phyloP scores from a whole-genome alignment of 1,140 invertebrate species.

The Charaxes varanes region DNA sequence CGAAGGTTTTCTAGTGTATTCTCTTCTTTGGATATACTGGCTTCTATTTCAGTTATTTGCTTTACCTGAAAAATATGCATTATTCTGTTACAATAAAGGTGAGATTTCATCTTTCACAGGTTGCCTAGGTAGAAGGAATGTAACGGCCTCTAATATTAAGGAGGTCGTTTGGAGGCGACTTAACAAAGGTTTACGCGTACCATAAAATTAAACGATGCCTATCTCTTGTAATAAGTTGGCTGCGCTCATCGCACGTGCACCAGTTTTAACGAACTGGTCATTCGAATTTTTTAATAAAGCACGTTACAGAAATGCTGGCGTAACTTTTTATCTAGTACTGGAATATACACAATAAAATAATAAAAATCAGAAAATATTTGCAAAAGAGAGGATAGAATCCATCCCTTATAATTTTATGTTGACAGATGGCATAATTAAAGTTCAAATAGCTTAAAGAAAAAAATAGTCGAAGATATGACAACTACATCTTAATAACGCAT shows the following conservation, averaged over 20 bases:
- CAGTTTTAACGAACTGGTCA: constrained; percentile 50
- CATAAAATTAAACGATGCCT: constrained; percentile 59
- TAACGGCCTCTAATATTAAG: constrained; percentile 64
- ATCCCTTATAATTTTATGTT: too few species aligned
- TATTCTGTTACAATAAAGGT: too few species aligned
- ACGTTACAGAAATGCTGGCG: too few species aligned
- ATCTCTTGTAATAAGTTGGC: constrained; percentile 56
- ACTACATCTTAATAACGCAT: too few species aligned
- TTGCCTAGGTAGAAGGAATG: too few species aligned
- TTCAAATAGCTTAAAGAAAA: too few species aligned
- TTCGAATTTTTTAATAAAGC: constrained; percentile 12
- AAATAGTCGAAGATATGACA: too few species aligned
- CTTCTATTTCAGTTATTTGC: constrained; percentile 78
- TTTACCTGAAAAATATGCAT: too few species aligned
- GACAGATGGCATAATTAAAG: too few species aligned
- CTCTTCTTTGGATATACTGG: constrained; percentile 77
- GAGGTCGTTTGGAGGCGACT: constrained; percentile 35
- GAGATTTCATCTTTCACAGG: too few species aligned
- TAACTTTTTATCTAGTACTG: neutral
- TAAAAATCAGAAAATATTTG: too few species aligned
- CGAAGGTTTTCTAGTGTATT: constrained; percentile 74
- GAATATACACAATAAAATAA: neutral
- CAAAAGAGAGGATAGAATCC: too few species aligned
- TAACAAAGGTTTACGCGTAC: constrained; percentile 65
- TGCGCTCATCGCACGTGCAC: constrained; percentile 52